A percentile compares a stretch with the other conserved stretches of the same genome.
phyloP scores from a whole-genome alignment of 2,113 vertebrate species.

The Sminthopsis crassicaudata region DNA sequence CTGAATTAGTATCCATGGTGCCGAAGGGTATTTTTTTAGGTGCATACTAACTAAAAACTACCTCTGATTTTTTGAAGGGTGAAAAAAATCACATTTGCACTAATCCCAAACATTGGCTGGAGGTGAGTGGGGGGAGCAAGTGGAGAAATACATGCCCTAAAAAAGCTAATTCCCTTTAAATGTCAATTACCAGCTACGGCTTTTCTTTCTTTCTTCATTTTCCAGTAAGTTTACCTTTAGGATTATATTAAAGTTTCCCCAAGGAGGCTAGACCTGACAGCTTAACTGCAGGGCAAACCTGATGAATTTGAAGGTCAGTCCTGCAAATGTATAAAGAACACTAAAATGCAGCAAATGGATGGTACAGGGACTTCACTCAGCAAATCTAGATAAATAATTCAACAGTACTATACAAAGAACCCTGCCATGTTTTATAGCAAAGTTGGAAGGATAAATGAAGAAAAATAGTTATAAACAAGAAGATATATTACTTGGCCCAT shows the following conservation, averaged over 20 bases:
- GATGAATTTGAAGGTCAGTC: slow-evolving; percentile 19
- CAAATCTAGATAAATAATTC: slow-evolving; percentile 44
- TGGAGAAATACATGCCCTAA: neutral
- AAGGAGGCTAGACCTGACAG: neutral
- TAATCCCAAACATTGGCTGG: neutral
- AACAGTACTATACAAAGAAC: neutral
- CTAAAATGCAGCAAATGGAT: neutral
- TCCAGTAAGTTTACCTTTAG: slow-evolving; percentile 38
- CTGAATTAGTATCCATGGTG: neutral
- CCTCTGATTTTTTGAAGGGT: neutral
- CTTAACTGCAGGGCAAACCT: neutral
- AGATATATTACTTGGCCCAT: neutral
- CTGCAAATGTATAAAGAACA: slow-evolving; percentile 8
- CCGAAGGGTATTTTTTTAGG: neutral
- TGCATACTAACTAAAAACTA: neutral
- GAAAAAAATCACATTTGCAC: no score
- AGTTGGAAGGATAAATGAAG: rapidly evolving
- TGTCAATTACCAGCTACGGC: neutral
- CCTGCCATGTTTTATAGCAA: slow-evolving; percentile 12
- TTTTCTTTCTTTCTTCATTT: slow-evolving; percentile 22
- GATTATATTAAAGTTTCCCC: neutral
- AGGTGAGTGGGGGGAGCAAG: neutral
- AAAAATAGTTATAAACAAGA: neutral
- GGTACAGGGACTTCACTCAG: neutral
- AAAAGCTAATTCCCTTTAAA: slow-evolving; percentile 28